phyloP scores from a whole-genome alignment of 92 coral and sea anemone genomes.

The Scolanthus callimorphus region DNA sequence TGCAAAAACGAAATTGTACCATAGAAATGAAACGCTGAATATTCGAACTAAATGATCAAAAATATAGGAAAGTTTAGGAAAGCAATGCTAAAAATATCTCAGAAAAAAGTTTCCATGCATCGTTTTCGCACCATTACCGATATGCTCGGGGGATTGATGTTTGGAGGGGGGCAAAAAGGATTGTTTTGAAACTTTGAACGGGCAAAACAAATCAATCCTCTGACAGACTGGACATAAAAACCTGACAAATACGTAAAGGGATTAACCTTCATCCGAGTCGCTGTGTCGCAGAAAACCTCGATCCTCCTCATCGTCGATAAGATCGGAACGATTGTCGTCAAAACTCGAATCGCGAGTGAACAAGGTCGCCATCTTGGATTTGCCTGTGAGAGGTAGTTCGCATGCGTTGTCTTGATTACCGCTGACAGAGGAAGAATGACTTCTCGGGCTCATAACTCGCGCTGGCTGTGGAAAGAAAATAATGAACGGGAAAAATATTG shows the following conservation, averaged over 20 bases:
- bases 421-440: conserved; percentile 80
- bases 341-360: conserved; percentile 87
- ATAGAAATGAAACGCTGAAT: too few relatives aligned
- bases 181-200: too few relatives aligned
- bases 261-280: conserved; percentile 96
- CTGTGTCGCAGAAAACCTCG: conserved; percentile 90
- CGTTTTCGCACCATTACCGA: too few relatives aligned
- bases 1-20: too few relatives aligned
- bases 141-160: too few relatives aligned
- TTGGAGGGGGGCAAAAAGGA: too few relatives aligned
- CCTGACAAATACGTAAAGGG: neutral
- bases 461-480: too few relatives aligned
- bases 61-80: too few relatives aligned
- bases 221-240: neutral
- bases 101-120: too few relatives aligned
- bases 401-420: conserved; percentile 71
- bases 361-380: conserved; percentile 89
- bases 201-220: neutral
- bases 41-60: too few relatives aligned
- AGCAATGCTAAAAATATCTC: too few relatives aligned
- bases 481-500: too few relatives aligned
- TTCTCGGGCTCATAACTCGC: conserved; percentile 78
- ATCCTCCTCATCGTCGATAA: conserved; percentile 90
- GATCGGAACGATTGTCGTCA: conserved; percentile 90
- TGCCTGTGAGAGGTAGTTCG: conserved; percentile 49